phyloP scores from a whole-genome alignment of 2,797 vertebrate species.

The Allobates femoralis region DNA sequence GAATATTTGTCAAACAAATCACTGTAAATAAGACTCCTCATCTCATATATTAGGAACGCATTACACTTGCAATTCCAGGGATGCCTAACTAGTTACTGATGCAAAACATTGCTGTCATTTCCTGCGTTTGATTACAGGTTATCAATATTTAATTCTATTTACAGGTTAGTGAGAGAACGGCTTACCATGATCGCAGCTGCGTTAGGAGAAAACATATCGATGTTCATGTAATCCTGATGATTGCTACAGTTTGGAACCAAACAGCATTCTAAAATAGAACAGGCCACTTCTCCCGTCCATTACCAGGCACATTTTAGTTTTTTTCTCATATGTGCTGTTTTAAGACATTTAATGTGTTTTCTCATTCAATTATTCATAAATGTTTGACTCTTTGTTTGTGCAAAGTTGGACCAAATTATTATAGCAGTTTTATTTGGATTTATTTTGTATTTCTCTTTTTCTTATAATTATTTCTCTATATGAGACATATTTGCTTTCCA shows the following conservation, averaged over 20 bases:
- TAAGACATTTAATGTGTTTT: too few relatives aligned
- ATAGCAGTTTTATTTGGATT: too few relatives aligned
- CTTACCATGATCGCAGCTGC: background rate
- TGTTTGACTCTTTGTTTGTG: too few relatives aligned
- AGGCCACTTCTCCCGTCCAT: background rate
- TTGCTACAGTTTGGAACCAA: background rate
- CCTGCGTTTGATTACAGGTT: constrained; percentile 11
- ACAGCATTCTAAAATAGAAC: background rate
- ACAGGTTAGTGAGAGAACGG: background rate
- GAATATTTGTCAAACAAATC: background rate
- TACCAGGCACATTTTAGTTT: too few relatives aligned
- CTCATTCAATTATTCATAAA: too few relatives aligned
- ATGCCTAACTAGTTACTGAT: constrained; percentile 10
- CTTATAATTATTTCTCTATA: too few relatives aligned
- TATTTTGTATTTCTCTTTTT: too few relatives aligned
- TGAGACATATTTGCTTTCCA: too few relatives aligned
- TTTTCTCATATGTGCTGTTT: too few relatives aligned
- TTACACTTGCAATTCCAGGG: background rate
- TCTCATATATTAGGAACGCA: background rate
- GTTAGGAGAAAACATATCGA: background rate
- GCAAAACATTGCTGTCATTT: constrained; percentile 12
- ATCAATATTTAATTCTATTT: constrained; percentile 8
- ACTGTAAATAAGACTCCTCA: background rate
- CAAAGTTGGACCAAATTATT: too few relatives aligned
- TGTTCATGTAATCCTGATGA: background rate